Evolutionary conservation across 2,113 vertebrate species (phyloP).

Genomic region (Nematolebias whitei): DNA sequence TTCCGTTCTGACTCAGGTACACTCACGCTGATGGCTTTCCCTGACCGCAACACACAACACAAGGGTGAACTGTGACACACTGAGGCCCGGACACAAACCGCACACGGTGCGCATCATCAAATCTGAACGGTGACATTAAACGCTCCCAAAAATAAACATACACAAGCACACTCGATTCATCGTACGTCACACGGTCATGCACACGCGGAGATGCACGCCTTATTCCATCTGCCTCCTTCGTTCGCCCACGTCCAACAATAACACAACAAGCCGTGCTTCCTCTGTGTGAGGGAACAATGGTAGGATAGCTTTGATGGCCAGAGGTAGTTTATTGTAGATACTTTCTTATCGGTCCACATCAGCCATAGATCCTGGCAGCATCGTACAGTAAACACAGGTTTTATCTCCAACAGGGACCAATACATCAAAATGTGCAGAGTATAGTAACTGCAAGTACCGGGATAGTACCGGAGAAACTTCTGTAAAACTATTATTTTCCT

Average conservation of each 20-base stretch:
- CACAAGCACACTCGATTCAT: not conserved
- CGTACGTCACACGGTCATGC: slow-evolving; percentile 12
- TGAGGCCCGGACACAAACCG: not conserved
- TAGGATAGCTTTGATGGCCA: slow-evolving; percentile 81
- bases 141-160: slow-evolving; percentile 4
- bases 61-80: slow-evolving; percentile 9
- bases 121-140: slow-evolving; percentile 1
- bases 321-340: slow-evolving; percentile 63
- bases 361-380: slow-evolving; percentile 56
- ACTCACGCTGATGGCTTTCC: slow-evolving; percentile 30
- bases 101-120: not conserved
- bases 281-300: slow-evolving; percentile 78
- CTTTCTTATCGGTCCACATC: slow-evolving; percentile 61
- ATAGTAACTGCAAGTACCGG: not conserved
- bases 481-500: too few relatives aligned
- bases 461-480: not conserved
- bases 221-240: slow-evolving; percentile 33
- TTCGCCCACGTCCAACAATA: slow-evolving; percentile 80
- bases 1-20: slow-evolving; percentile 77
- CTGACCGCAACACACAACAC: not conserved
- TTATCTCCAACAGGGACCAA: slow-evolving; percentile 21
- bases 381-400: slow-evolving; percentile 12
- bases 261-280: slow-evolving; percentile 79
- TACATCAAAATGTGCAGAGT: slow-evolving; percentile 26
- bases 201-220: slow-evolving; percentile 25